These are phyloP conservation scores for Cranoglanis bouderius DNA, from an alignment of 2,113 vertebrate species.

Conservation along the genomic window DNA sequence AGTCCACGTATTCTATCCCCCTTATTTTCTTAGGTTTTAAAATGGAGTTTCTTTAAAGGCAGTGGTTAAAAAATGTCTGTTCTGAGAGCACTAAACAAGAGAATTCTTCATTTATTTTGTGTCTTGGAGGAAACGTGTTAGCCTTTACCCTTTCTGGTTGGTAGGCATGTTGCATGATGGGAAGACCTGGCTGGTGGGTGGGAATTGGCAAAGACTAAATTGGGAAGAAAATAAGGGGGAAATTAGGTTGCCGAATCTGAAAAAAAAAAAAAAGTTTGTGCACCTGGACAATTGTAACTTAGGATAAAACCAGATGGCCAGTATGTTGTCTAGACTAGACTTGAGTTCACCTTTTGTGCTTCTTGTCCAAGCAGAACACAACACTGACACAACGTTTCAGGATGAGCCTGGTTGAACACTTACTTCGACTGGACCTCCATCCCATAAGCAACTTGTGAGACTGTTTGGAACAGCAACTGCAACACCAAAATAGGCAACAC, in stretches of 20 bases:
- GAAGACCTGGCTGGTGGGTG: neutral
- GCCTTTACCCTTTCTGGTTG: neutral
- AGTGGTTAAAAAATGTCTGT: neutral
- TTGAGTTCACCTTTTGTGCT: neutral
- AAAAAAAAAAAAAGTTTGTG: neutral
- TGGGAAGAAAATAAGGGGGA: neutral
- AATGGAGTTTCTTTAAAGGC: neutral
- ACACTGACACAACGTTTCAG: neutral
- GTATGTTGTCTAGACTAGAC: neutral
- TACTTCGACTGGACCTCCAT: neutral
- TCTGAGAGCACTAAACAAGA: neutral
- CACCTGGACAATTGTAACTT: neutral
- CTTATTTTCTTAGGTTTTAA: neutral
- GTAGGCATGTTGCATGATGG: neutral
- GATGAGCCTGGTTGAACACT: neutral
- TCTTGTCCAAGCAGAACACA: too few relatives aligned
- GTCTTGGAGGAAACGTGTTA: neutral
- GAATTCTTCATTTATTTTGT: neutral
- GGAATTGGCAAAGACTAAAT: neutral
- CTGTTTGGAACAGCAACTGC: neutral
- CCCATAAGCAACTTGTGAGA: neutral
- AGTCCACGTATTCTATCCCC: neutral
- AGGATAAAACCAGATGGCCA: too few relatives aligned
- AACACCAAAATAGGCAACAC: neutral
- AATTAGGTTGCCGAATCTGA: neutral